Conservation (phyloP, 1,140 invertebrate species). For the Pteromalus puparum region DNA sequence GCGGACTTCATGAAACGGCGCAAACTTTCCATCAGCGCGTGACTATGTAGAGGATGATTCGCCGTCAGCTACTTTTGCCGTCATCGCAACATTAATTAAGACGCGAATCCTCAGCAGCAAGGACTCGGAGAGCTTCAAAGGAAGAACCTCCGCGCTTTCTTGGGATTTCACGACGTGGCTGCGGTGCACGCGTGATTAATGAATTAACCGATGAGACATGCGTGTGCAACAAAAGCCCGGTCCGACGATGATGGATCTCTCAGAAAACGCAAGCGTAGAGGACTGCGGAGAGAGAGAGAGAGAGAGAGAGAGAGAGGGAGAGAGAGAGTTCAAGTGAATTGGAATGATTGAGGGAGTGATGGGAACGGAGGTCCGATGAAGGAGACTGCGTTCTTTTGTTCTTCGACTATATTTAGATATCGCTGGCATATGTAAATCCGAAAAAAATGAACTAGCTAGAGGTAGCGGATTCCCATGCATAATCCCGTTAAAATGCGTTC, state of each 20-base stretch:
- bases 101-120: neutral
- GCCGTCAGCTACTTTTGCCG: neutral
- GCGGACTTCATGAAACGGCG: no score
- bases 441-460: no score
- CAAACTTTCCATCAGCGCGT: no score
- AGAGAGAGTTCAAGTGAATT: neutral
- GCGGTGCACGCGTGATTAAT: slow-evolving; percentile 15
- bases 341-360: neutral
- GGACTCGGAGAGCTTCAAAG: slow-evolving; percentile 7
- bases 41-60: neutral
- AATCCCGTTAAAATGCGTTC: no score
- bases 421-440: no score
- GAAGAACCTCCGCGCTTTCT: neutral
- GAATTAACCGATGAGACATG: slow-evolving; percentile 8
- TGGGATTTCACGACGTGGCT: slow-evolving; percentile 15
- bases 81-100: slow-evolving; percentile 40
- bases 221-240: neutral
- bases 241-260: slow-evolving; percentile 9
- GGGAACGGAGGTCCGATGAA: neutral
- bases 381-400: neutral
- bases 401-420: no score
- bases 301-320: neutral
- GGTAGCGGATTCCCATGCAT: no score
- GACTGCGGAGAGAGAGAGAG: neutral
- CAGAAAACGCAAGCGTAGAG: neutral